Evolutionary conservation across 2,888 invertebrate species (phyloP).

Genomic region (Prosapia bicincta): DNA sequence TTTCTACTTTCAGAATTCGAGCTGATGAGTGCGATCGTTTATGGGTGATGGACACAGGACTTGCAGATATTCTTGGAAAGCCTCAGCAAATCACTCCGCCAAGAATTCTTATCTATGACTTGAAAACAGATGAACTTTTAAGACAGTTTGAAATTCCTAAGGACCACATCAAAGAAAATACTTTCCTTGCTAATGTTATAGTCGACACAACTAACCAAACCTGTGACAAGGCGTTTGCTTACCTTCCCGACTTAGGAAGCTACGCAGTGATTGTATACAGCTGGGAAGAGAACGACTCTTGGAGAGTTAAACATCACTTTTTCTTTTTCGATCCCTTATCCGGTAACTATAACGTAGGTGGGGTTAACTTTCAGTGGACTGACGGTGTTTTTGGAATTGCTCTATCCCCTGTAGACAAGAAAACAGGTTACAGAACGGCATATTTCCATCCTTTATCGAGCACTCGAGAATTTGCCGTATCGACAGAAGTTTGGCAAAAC

Average conservation of each 20-base stretch:
- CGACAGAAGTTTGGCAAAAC: conserved; percentile 67
- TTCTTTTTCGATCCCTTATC: conserved; percentile 72
- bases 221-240: conserved; percentile 72
- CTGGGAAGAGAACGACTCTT: conserved; percentile 67
- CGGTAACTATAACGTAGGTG: conserved; percentile 69
- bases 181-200: conserved; percentile 78
- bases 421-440: conserved; percentile 53
- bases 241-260: conserved; percentile 66
- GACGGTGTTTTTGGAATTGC: conserved; percentile 77
- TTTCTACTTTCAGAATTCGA: conserved; percentile 72
- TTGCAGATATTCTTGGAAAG: conserved; percentile 58
- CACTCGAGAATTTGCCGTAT: conserved; percentile 73
- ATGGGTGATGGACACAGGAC: conserved; percentile 79
- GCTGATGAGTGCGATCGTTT: conserved; percentile 71
- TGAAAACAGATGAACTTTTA: conserved; percentile 69
- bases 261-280: conserved; percentile 77
- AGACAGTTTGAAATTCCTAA: conserved; percentile 66
- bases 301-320: conserved; percentile 72
- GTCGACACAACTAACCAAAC: conserved; percentile 66
- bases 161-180: conserved; percentile 64
- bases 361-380: conserved; percentile 76
- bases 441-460: conserved; percentile 83
- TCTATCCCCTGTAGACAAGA: conserved; percentile 54
- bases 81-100: conserved; percentile 61
- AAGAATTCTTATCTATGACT: conserved; percentile 67